These are phyloP conservation scores for Adrianichthys oophorus DNA, from an alignment of 2,797 vertebrate species.

Conservation along the genomic window DNA sequence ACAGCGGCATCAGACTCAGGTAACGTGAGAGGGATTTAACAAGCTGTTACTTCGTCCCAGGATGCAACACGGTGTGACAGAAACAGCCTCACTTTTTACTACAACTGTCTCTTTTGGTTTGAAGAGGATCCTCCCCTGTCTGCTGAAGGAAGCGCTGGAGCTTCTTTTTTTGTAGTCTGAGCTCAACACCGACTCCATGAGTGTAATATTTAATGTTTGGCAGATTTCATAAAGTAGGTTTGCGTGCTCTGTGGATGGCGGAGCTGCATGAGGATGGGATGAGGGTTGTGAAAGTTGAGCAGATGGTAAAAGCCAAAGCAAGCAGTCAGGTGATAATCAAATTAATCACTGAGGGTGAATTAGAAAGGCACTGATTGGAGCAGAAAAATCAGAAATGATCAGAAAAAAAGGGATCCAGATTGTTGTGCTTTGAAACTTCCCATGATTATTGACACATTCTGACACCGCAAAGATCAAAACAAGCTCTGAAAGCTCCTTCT, in stretches of 20 bases:
- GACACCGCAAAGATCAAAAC: constrained; percentile 36
- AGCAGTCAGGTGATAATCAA: constrained; percentile 4
- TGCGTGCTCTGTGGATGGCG: not conserved
- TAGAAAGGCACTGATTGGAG: too few relatives aligned
- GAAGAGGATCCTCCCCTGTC: too few relatives aligned
- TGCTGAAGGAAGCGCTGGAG: too few relatives aligned
- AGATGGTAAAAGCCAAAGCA: constrained; percentile 3
- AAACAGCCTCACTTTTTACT: too few relatives aligned
- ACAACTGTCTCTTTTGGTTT: too few relatives aligned
- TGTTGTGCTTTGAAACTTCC: constrained; percentile 24
- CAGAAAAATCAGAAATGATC: constrained; percentile 1
- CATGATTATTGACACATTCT: constrained; percentile 34
- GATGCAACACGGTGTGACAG: not conserved
- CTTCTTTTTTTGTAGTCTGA: not conserved
- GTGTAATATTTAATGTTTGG: not conserved
- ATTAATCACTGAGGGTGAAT: constrained; percentile 1
- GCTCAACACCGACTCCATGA: not conserved
- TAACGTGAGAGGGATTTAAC: too few relatives aligned
- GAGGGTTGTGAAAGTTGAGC: not conserved
- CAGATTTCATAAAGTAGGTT: not conserved
- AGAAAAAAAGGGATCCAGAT: not conserved
- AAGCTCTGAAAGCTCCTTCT: constrained; percentile 26
- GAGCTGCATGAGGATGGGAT: not conserved
- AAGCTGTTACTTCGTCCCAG: not conserved
- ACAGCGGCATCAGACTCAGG: too few relatives aligned